phyloP scores from a whole-genome alignment of 2,888 invertebrate species.

The Trissolcus japonicus region DNA sequence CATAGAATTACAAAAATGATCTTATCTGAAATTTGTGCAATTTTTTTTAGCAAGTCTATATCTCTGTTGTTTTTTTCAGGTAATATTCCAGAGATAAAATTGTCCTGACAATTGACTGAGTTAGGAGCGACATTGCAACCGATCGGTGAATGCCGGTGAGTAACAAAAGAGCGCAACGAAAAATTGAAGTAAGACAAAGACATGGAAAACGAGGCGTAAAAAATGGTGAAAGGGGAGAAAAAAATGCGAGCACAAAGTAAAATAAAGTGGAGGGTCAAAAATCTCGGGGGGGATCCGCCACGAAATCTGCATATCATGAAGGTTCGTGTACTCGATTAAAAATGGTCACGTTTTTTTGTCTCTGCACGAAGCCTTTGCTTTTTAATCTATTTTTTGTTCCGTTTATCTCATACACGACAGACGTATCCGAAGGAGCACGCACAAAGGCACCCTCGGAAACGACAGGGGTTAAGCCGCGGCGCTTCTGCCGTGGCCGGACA shows the following conservation, averaged over 20 bases:
- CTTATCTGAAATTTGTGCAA: no score
- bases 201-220: conserved; percentile 36
- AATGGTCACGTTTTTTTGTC: conserved; percentile 61
- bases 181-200: conserved; percentile 37
- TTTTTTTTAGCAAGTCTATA: no score
- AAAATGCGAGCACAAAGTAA: conserved; percentile 41
- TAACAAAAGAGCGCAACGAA: conserved; percentile 22
- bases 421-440: conserved; percentile 55
- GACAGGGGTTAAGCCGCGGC: conserved; percentile 49
- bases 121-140: neutral
- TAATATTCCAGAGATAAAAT: no score
- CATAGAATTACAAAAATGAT: no score
- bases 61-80: no score
- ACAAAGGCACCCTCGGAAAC: conserved; percentile 50
- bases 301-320: conserved; percentile 71
- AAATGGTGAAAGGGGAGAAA: conserved; percentile 41
- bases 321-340: conserved; percentile 69
- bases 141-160: neutral
- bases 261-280: conserved; percentile 57
- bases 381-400: conserved; percentile 64
- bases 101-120: neutral
- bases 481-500: conserved; percentile 46
- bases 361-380: conserved; percentile 51
- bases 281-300: conserved; percentile 59
- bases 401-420: conserved; percentile 61